phyloP scores from a whole-genome alignment of 2,113 vertebrate species.

The Phylloscopus trochiloides region DNA sequence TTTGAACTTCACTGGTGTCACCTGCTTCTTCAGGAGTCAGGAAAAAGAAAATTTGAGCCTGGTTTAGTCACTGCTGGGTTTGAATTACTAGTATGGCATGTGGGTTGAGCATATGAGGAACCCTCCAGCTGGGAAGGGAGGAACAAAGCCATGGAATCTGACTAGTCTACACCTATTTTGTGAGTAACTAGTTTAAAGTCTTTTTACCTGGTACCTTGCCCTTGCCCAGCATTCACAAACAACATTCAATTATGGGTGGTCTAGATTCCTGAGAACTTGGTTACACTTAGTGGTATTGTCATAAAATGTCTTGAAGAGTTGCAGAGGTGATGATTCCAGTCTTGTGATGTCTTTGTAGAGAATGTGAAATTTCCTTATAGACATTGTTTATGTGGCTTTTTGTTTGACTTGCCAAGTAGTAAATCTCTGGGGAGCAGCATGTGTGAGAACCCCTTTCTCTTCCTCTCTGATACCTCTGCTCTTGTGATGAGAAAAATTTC shows the following conservation, averaged over 20 bases:
- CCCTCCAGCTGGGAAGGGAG: not conserved
- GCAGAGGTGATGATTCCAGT: accelerated
- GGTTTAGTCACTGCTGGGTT: not conserved
- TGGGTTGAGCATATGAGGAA: not conserved
- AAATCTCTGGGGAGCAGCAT: not conserved
- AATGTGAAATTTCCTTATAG: not conserved
- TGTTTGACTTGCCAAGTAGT: not conserved
- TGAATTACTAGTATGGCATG: not conserved
- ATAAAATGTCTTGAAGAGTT: not conserved
- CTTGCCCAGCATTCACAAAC: not conserved
- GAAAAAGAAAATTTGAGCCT: not conserved
- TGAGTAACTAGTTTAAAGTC: not conserved
- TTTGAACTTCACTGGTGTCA: not conserved
- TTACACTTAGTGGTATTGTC: not conserved
- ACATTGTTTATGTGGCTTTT: not conserved
- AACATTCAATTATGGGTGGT: accelerated
- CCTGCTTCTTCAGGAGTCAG: not conserved
- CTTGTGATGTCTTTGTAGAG: not conserved
- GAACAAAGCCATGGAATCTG: not conserved
- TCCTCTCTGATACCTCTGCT: not conserved
- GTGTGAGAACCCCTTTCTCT: not conserved
- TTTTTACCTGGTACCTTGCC: not conserved
- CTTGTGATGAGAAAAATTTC: not conserved
- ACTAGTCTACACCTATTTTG: not conserved
- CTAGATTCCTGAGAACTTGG: not conserved